Conservation (phyloP, 2,797 vertebrate genomes). For the Percopsis omiscomaycus region DNA sequence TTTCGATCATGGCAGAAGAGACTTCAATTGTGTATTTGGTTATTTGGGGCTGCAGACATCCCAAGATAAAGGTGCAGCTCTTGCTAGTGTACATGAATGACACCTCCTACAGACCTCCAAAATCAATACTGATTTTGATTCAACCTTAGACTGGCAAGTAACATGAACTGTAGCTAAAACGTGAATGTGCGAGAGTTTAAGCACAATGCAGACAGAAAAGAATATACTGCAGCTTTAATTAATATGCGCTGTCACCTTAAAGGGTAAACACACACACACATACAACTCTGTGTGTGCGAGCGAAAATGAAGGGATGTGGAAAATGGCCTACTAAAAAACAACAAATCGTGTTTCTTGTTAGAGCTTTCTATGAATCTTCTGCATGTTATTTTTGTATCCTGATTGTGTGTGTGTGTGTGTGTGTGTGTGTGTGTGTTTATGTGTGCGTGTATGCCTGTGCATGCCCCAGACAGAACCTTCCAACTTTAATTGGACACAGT, state of each 20-base stretch:
- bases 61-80: no score
- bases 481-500: conserved; percentile 26
- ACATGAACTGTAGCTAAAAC: no score
- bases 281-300: background rate
- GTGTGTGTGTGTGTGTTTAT: conserved; percentile 7
- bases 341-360: conserved; percentile 39
- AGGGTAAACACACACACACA: background rate
- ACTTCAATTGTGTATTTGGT: no score
- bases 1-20: no score
- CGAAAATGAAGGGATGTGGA: conserved; percentile 8
- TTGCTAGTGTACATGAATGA: no score
- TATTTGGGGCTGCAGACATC: no score
- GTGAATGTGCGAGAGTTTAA: no score
- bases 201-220: no score
- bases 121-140: no score
- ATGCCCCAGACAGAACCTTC: background rate
- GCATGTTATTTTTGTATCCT: background rate
- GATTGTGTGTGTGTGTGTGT: background rate
- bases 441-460: conserved; percentile 3
- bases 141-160: no score
- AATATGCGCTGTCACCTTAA: background rate
- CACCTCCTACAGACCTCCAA: no score
- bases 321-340: conserved; percentile 32
- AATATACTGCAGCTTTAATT: no score
- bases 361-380: conserved; percentile 22